Conservation (phyloP, 2,888 invertebrate species). For the Orthosia gothica region DNA sequence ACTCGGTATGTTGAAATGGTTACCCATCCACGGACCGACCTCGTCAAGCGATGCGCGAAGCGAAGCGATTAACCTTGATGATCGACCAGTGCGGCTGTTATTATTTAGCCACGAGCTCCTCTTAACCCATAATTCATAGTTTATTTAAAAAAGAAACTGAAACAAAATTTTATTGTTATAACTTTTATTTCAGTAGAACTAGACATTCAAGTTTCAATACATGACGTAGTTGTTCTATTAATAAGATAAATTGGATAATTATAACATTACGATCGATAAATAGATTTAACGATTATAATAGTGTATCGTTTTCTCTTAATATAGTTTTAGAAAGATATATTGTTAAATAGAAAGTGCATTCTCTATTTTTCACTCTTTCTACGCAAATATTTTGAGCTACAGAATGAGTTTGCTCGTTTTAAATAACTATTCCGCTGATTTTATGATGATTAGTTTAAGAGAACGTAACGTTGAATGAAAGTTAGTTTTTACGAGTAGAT, state of each 20-base stretch:
- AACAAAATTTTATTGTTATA: not conserved
- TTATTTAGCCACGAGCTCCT: too few relatives aligned
- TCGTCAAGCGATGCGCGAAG: too few relatives aligned
- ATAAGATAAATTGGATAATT: not conserved
- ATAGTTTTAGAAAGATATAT: slow-evolving; percentile 15
- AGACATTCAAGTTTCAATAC: not conserved
- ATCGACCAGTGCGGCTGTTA: too few relatives aligned
- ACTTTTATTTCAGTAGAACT: not conserved
- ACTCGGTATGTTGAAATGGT: too few relatives aligned
- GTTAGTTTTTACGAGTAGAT: not conserved
- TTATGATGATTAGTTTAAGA: slow-evolving; percentile 11
- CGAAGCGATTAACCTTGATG: too few relatives aligned
- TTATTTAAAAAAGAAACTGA: not conserved
- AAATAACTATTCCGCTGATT: not conserved
- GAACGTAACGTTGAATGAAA: slow-evolving; percentile 5
- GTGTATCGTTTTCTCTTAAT: slow-evolving; percentile 35
- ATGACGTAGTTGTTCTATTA: not conserved
- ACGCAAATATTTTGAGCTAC: not conserved
- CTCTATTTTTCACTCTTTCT: slow-evolving; percentile 6
- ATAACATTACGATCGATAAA: not conserved
- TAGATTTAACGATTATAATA: slow-evolving; percentile 27
- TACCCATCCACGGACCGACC: too few relatives aligned
- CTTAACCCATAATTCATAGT: too few relatives aligned
- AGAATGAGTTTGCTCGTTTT: not conserved
- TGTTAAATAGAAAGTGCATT: slow-evolving; percentile 28